Percentiles rank a stretch among this genome's conserved stretches.
Evolutionary conservation across 2,797 vertebrate genomes (phyloP).

Genomic region (Xyrichtys novacula): DNA sequence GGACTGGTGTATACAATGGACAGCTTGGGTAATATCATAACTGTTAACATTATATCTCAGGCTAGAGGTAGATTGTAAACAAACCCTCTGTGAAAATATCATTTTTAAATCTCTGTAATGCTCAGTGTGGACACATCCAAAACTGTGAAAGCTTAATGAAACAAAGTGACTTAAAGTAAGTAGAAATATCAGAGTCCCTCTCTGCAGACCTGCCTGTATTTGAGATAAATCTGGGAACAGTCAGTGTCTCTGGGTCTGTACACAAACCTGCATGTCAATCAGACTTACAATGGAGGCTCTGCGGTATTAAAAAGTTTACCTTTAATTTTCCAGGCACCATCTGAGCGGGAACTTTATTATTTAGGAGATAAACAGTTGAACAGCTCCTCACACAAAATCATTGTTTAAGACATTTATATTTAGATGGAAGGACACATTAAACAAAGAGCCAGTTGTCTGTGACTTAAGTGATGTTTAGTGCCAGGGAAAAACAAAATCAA

Average conservation of each 20-base stretch:
- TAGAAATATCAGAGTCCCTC: background rate
- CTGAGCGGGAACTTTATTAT: slow-evolving; percentile 46
- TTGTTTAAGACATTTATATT: slow-evolving; percentile 37
- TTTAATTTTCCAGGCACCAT: slow-evolving; percentile 60
- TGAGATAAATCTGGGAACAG: slow-evolving; percentile 10
- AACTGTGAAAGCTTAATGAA: slow-evolving; percentile 16
- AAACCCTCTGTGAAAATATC: background rate
- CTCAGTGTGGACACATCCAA: background rate
- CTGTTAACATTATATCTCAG: background rate
- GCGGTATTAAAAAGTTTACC: slow-evolving; percentile 44
- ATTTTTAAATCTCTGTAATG: slow-evolving; percentile 11
- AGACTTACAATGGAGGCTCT: slow-evolving; percentile 24
- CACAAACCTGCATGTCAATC: slow-evolving; percentile 43
- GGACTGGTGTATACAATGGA: background rate
- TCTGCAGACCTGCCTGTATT: slow-evolving; percentile 1
- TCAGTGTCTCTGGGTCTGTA: slow-evolving; percentile 20
- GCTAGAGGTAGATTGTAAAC: background rate
- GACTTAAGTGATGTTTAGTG: slow-evolving; percentile 12
- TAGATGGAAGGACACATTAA: slow-evolving; percentile 30
- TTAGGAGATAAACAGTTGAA: slow-evolving; percentile 38
- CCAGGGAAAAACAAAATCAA: slow-evolving; percentile 3
- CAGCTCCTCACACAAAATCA: slow-evolving; percentile 44
- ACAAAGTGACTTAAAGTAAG: slow-evolving; percentile 4
- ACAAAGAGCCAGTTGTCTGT: slow-evolving; percentile 32
- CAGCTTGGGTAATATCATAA: background rate